A percentile compares a stretch with the other conserved stretches of the same genome.
These are phyloP conservation scores for Danio rerio DNA, from an alignment of 2,113 vertebrate species.

Conservation along the genomic window GRCz12tu NC_133195.1:24906001-24906500, in stretches of 20 bases:
- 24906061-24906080: conserved; percentile 48
- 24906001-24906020: conserved; percentile 38
- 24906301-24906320: background rate
- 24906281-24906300: conserved; percentile 1
- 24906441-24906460: too few relatives aligned
- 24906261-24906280: conserved; percentile 15
- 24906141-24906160: background rate
- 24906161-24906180: conserved; percentile 32
- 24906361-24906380: background rate
- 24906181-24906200: conserved; percentile 1
- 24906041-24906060: conserved; percentile 41
- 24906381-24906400: background rate
- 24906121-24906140: background rate
- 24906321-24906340: background rate
- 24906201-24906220: background rate
- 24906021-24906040: conserved; percentile 44
- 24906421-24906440: too few relatives aligned
- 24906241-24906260: conserved; percentile 3
- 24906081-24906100: conserved; percentile 17
- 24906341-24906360: background rate
- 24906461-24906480: too few relatives aligned
- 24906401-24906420: too few relatives aligned
- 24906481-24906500: too few relatives aligned
- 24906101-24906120: conserved; percentile 13
- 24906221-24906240: conserved; percentile 19